A percentile compares a stretch with the other conserved stretches of the same genome.
These are phyloP conservation scores for Quiscalus mexicanus DNA, from an alignment of 2,113 vertebrate genomes.

Conservation along the genomic window DNA sequence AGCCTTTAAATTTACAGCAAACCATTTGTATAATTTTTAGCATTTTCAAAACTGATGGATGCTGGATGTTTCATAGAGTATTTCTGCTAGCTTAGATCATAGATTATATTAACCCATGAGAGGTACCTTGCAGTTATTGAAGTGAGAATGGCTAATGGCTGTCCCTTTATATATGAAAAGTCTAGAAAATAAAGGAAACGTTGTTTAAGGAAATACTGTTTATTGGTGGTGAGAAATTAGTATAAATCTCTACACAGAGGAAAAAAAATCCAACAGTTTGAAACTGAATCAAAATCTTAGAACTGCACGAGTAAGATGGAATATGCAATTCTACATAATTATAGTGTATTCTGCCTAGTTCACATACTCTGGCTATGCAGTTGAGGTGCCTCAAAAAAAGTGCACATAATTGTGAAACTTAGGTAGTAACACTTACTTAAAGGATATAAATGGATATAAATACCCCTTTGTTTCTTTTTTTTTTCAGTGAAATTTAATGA, in stretches of 20 bases:
- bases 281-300: neutral
- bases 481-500: neutral
- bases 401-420: neutral
- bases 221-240: neutral
- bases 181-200: neutral
- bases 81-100: neutral
- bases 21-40: neutral
- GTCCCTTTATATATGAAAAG: neutral
- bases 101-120: neutral
- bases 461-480: neutral
- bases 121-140: neutral
- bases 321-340: neutral
- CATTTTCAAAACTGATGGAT: neutral
- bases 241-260: neutral
- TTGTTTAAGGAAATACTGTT: neutral
- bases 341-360: neutral
- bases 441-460: neutral
- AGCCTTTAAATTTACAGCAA: neutral
- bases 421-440: neutral
- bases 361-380: neutral
- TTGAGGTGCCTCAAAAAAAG: neutral
- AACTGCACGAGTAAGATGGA: neutral
- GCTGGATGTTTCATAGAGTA: neutral
- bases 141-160: neutral
- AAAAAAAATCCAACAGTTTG: neutral